Base-by-base conservation (phyloP, 2,888 invertebrate species). In the Nysson spinosus region DNA sequence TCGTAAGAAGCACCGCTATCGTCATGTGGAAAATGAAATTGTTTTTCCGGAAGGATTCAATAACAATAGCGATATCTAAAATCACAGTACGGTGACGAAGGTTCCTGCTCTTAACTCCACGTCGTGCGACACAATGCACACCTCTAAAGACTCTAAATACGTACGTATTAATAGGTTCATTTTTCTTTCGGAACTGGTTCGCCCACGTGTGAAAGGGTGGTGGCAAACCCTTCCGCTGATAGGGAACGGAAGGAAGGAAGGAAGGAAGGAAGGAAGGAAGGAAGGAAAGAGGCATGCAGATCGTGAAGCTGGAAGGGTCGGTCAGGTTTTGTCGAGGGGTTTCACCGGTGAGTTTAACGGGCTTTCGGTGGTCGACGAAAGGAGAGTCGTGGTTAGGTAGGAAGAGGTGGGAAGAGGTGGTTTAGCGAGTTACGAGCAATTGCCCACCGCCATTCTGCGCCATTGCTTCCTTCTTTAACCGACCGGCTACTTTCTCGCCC, bases 371-470 rank as follows among this genome's bases (percentile, higher is more conserved):
- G 62, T 57, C 68, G 69, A 35, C 40, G 55, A 49, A 55, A 66
- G 63, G 55, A 61, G 68, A 62, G 65, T 62, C 58, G 50, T 56
- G 37, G 56, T 37, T 69, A 70, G 67, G 68, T 63, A 57, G 71
- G 56, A 68, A 68, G 52, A 47, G 49, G 76, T 63, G 58, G 71
- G 56, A 68, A 68, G 52, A 47, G 49, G 76, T 73, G 75, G 77
- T 79, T 81, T 80, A 80, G 75, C 77, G 77, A 79, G 81, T 82
- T 79, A 80, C 81, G 82, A 80, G 82, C 81, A 84, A 84, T 84
- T 83, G 82, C 80, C 76, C 80, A 78, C 72, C 75, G 73, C 82
- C 79, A 83, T 83, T 84, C 80, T 77, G 79, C 78, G 79, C 81
- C 82, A 81, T 82, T 82, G 80, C 80, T 68, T 67, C 74, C 74